Evolutionary conservation across 2,113 vertebrate species (phyloP).

Genomic region (Nannobrachium achirus): DNA sequence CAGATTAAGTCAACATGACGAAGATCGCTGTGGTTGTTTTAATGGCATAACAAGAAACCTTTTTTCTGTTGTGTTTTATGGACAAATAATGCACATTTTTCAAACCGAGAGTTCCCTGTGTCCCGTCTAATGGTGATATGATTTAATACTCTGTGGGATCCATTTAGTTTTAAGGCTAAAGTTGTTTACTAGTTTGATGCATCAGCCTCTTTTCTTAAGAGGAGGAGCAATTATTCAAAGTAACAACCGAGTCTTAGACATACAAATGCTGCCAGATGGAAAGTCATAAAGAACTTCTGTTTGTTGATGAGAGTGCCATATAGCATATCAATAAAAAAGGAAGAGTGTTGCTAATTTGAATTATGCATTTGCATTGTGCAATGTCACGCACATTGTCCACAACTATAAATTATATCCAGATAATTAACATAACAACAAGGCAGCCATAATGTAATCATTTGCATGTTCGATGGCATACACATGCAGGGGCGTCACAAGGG

Average conservation of each 20-base stretch:
- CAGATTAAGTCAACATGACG: constrained; percentile 63
- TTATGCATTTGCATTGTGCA: constrained; percentile 4
- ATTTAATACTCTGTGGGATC: constrained; percentile 6
- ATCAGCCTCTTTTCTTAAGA: not conserved
- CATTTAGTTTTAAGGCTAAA: not conserved
- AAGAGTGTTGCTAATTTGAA: constrained; percentile 1
- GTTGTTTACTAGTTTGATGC: not conserved
- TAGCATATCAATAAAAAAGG: constrained; percentile 23
- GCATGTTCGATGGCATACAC: constrained; percentile 9
- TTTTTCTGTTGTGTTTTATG: constrained; percentile 3
- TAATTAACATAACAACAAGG: not conserved
- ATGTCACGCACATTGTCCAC: constrained; percentile 1
- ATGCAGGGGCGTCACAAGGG: too few species aligned
- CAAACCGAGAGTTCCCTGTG: not conserved
- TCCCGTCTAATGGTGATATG: constrained; percentile 7
- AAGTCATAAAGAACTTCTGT: not conserved
- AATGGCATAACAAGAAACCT: constrained; percentile 8
- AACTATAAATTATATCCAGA: not conserved
- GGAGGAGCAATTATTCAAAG: not conserved
- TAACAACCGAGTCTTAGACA: not conserved
- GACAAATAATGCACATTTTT: constrained; percentile 13
- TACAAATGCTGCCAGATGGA: constrained; percentile 2
- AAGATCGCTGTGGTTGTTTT: constrained; percentile 21
- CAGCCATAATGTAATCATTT: not conserved
- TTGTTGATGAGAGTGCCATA: constrained; percentile 20